Evolutionary conservation across 1,140 invertebrate species (phyloP).

Genomic region (Drosophila equinoxialis): DNA sequence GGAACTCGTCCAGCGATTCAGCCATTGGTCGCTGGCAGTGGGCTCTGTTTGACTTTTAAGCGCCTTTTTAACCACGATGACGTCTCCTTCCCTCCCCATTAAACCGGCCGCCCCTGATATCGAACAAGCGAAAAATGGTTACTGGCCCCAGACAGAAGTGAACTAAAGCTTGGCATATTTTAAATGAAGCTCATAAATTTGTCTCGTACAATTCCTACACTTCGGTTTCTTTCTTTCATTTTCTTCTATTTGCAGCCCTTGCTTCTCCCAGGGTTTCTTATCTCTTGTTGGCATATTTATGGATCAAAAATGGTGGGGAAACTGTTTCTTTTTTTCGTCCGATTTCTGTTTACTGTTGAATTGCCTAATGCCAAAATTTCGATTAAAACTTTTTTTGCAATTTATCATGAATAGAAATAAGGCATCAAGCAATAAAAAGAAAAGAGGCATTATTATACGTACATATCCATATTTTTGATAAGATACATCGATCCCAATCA

Average conservation of each 20-base stretch:
- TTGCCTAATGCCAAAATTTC: too few species aligned
- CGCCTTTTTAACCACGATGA: slow-evolving; percentile 7
- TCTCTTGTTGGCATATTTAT: slow-evolving; percentile 27
- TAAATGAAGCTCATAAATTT: slow-evolving; percentile 57
- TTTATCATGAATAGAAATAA: background rate
- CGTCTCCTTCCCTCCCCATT: background rate
- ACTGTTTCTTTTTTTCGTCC: background rate
- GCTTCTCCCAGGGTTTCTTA: slow-evolving; percentile 35
- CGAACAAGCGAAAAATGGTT: slow-evolving; percentile 9
- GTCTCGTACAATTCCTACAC: slow-evolving; percentile 45
- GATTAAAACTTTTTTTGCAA: background rate
- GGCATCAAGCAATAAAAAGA: too few species aligned
- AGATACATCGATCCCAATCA: too few species aligned
- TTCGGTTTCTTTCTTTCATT: slow-evolving; percentile 9
- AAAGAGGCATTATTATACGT: too few species aligned
- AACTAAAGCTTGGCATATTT: slow-evolving; percentile 47
- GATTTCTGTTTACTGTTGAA: background rate
- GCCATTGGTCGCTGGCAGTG: slow-evolving; percentile 4
- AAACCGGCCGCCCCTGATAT: background rate
- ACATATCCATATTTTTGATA: too few species aligned
- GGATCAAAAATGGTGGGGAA: slow-evolving; percentile 25
- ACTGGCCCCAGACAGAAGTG: slow-evolving; percentile 1
- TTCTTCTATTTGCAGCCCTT: slow-evolving; percentile 33
- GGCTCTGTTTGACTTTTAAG: slow-evolving; percentile 5
- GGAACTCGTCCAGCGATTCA: background rate